Evolutionary conservation across 2,797 vertebrate species (phyloP), one percentile per base, ranked within the genome.

Genomic region (Coranthus polyacanthus): DNA sequence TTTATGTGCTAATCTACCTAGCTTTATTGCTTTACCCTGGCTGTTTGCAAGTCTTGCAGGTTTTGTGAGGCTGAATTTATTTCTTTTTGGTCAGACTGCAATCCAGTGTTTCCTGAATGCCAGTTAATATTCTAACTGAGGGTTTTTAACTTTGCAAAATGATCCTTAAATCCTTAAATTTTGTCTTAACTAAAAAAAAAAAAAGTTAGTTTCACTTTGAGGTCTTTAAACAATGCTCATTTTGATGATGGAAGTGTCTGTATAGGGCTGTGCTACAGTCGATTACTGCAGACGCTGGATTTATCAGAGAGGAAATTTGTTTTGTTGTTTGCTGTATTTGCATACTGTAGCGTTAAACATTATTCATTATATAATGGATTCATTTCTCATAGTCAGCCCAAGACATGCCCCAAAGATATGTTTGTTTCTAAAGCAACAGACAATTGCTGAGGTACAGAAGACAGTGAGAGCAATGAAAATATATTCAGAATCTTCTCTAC

Each of bases 391-490:
- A 64, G 77, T 69, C 68, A 69, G 70, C 51, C 50, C 43, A 43
- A 52, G 54, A 77, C 56, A 63, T 79, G 83, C 66, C 87, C 71
- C 24, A 20, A 57, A 83, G 85, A 68, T 71, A 78, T 77, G 74
- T 84, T 85, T 81, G 77, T 88, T 85, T 88, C 72, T 53, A 57
- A 73, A 55, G 70, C 78, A 82, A 64, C 74, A 75, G 82, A 78
- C 75, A 80, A 68, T 78, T 41, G 70, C 67, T 61, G 68, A 67
- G 62, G 68, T 67, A 75, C 90, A 74, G 72, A 64, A 64, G 75
- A 86, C n/a, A n/a, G n/a, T n/a, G 64, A 75, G 85, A 86, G 64
- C 68, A 76, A 82, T 76, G 64, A 58, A 84, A 78, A 80, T 83
- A 43, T 75, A 80, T 76, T 77, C 70, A 53, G 55, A 52, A 63